Evolutionary conservation across 2,888 invertebrate species (phyloP).

Genomic region (Hydrotaea cyrtoneurina): DNA sequence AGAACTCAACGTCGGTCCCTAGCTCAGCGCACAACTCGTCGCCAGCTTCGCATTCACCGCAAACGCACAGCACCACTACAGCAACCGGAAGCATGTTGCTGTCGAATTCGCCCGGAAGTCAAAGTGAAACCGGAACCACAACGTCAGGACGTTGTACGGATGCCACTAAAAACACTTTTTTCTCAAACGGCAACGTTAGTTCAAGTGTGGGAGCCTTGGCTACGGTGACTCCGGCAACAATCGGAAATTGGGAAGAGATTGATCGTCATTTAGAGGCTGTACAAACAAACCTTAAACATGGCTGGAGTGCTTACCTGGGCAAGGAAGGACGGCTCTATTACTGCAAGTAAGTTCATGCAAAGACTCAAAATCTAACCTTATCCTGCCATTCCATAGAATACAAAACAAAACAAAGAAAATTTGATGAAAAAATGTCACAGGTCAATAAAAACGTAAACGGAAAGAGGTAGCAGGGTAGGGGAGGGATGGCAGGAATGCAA

Average conservation of each 20-base stretch:
- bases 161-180: constrained; percentile 46
- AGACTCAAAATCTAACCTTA: background rate
- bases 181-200: constrained; percentile 50
- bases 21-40: constrained; percentile 35
- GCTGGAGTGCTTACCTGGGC: constrained; percentile 90
- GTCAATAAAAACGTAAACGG: background rate
- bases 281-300: constrained; percentile 85
- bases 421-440: constrained; percentile 19
- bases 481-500: no score
- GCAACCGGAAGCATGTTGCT: constrained; percentile 51
- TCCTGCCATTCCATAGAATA: background rate
- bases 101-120: constrained; percentile 71
- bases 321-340: constrained; percentile 92
- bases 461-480: background rate
- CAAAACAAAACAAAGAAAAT: no score
- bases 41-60: constrained; percentile 37
- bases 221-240: constrained; percentile 59
- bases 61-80: constrained; percentile 27
- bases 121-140: constrained; percentile 72
- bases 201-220: constrained; percentile 46
- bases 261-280: constrained; percentile 82
- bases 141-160: constrained; percentile 57
- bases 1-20: constrained; percentile 49
- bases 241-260: constrained; percentile 78
- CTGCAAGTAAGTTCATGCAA: constrained; percentile 89